These are phyloP conservation scores for Apodemia hepburni DNA, from an alignment of 2,888 invertebrate genomes.

Conservation along the genomic window DNA sequence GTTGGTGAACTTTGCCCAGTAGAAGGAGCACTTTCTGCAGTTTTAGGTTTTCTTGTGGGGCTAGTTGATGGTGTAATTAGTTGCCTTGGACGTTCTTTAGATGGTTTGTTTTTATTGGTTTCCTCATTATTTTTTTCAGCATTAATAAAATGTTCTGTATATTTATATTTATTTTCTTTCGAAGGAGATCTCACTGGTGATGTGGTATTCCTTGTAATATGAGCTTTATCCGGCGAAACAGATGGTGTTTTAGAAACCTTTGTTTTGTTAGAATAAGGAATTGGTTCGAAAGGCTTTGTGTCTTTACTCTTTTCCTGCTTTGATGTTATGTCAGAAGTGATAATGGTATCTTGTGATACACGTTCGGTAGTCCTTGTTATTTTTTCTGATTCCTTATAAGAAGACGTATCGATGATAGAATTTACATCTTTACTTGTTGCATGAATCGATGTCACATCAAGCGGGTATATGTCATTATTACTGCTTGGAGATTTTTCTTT, in stretches of 20 bases:
- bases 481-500: constrained; percentile 15
- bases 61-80: constrained; percentile 73
- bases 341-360: neutral
- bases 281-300: neutral
- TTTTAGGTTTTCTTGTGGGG: constrained; percentile 65
- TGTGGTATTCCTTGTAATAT: constrained; percentile 31
- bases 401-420: neutral
- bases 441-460: no score
- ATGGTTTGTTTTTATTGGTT: constrained; percentile 41
- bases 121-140: constrained; percentile 53
- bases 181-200: constrained; percentile 47
- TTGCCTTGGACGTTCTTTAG: constrained; percentile 56
- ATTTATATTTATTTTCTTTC: constrained; percentile 46
- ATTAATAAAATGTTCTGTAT: constrained; percentile 53
- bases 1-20: constrained; percentile 77
- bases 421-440: no score
- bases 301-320: neutral
- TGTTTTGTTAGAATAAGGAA: neutral
- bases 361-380: neutral
- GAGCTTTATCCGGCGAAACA: neutral
- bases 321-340: neutral
- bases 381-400: no score
- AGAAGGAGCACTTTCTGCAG: constrained; percentile 52
- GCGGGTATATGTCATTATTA: neutral
- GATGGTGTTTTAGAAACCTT: constrained; percentile 3